Evolutionary conservation across 2,797 vertebrate genomes (phyloP).

Genomic region (Arrhamphus sclerolepis): DNA sequence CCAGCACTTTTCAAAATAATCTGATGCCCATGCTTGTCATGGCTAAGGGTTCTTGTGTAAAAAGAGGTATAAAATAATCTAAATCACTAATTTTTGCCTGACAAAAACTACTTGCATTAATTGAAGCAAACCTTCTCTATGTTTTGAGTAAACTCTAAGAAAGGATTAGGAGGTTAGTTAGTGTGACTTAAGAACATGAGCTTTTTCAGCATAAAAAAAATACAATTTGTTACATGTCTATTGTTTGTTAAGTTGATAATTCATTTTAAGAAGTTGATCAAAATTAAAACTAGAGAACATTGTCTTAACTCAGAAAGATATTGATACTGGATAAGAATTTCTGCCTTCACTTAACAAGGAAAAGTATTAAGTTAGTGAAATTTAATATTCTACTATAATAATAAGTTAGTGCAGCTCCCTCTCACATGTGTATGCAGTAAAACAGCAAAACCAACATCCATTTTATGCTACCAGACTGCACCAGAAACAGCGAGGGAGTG

Average conservation of each 20-base stretch:
- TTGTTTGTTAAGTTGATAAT: background rate
- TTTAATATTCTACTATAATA: background rate
- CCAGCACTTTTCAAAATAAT: too few relatives aligned
- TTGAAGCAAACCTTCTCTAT: too few relatives aligned
- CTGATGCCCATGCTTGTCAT: too few relatives aligned
- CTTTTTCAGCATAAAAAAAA: slow-evolving; percentile 1
- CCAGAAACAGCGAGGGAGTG: background rate
- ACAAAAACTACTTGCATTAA: too few relatives aligned
- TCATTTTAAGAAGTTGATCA: background rate
- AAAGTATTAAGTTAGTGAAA: background rate
- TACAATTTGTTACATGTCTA: background rate
- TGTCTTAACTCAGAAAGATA: background rate
- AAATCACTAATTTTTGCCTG: too few relatives aligned
- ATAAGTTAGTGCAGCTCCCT: background rate
- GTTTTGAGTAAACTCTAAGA: too few relatives aligned
- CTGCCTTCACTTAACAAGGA: background rate
- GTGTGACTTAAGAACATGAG: background rate
- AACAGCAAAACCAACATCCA: background rate
- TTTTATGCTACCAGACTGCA: slow-evolving; percentile 2
- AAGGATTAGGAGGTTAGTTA: background rate
- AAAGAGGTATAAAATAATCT: too few relatives aligned
- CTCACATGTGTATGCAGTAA: background rate
- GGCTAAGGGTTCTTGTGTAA: too few relatives aligned
- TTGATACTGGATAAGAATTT: background rate
- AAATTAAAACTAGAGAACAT: background rate